Percentiles rank a stretch among this genome's conserved stretches.
Conservation (phyloP, 2,113 vertebrate species). For the Amphilophus citrinellus region DNA sequence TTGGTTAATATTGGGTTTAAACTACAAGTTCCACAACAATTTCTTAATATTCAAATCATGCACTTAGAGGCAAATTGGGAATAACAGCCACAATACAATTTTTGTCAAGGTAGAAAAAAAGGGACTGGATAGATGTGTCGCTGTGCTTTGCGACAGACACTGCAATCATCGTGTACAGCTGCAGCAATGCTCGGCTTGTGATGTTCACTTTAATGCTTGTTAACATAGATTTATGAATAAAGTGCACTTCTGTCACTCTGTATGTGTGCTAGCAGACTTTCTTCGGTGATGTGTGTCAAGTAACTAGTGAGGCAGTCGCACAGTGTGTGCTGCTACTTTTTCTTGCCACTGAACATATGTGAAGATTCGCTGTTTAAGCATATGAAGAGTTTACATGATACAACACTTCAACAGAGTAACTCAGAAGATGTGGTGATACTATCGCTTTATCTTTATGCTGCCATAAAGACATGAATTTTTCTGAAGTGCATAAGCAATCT, state of each 20-base stretch:
- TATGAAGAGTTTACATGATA: neutral
- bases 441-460: neutral
- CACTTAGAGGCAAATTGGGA: neutral
- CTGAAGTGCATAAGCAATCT: conserved; percentile 11
- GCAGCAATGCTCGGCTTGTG: neutral
- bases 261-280: neutral
- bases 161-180: neutral
- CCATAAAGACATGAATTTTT: neutral
- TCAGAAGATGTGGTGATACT: neutral
- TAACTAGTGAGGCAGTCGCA: neutral
- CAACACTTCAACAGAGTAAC: neutral
- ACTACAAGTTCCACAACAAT: neutral
- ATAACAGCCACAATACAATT: neutral
- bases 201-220: neutral
- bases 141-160: neutral
- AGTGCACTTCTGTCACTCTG: neutral
- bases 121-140: neutral
- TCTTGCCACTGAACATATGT: neutral
- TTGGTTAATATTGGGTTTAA: neutral
- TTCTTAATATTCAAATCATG: neutral
- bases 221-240: neutral
- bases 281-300: neutral
- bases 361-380: neutral
- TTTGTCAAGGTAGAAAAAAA: neutral
- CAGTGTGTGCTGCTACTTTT: neutral